Evolutionary conservation across 2,888 invertebrate species (phyloP), one percentile per base, ranked within the genome.

Genomic region (Phragmatobia fuliginosa): DNA sequence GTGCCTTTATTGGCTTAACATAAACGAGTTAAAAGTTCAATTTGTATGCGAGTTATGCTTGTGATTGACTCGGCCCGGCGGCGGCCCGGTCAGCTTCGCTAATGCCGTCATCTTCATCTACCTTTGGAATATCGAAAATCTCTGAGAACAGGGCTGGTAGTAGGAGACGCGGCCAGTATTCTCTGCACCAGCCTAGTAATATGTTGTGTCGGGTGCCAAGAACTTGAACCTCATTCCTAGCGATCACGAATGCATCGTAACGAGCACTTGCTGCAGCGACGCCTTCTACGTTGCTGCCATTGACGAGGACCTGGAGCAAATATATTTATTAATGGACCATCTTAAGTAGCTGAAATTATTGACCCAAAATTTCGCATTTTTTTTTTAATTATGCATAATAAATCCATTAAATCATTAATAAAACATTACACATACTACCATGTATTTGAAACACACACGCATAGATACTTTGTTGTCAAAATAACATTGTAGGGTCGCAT

Each of bases 61-160:
- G 45, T 7, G 49, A 18, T 0, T 68, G 58, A 45, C 71, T 72
- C 3, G 71, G 58, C 2, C 68, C 62, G 18, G 74, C 38, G 0
- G 70, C 73, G 6, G 81, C 77, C n/a, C 73, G 79, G n/a, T 81
- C 83, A 0, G 79, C 71, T 10, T 83, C 82, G 2, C 78, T 62
- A 3, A 75, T 66, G 32, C 31, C 25, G 1, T 85, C 85, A 1
- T 88, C 88, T 18, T 91, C 92, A 4, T 90, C 91, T 6, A 71
- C 68, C 76, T 91, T 98, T 80, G 98, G 98, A 93, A 99, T 99
- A 96, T 99, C 99, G 94, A 99, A 99, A 84, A 99, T 98, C 94
- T 99, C 99, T 49, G 99, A 97, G 94, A 99, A 99, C 68, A 99
- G 96, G 5, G 99, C 98, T 62, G 99, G 99, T 84, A 99, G 96